phyloP scores from a whole-genome alignment of 2,888 invertebrate genomes.

The Hirtodrosophila histrioides region DNA sequence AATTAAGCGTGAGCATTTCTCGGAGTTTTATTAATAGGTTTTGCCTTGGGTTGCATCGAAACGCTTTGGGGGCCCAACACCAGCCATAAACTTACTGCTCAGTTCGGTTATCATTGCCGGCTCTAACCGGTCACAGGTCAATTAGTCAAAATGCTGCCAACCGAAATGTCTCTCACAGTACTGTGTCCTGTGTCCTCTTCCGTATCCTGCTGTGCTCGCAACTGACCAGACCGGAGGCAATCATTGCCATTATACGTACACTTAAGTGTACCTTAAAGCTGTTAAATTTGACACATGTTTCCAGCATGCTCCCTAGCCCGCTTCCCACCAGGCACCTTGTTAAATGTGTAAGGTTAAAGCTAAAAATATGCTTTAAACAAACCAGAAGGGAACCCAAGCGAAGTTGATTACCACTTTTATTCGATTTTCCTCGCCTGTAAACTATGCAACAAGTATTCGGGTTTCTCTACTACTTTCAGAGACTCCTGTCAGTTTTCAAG shows the following conservation, averaged over 20 bases:
- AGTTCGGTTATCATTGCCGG: slow-evolving; percentile 44
- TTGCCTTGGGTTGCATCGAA: slow-evolving; percentile 57
- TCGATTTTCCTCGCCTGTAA: slow-evolving; percentile 31
- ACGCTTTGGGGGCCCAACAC: slow-evolving; percentile 31
- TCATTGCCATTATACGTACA: slow-evolving; percentile 58
- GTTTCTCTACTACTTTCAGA: background rate
- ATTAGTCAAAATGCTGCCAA: slow-evolving; percentile 69
- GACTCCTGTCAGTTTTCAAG: slow-evolving; percentile 2
- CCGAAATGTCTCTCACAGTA: slow-evolving; percentile 29
- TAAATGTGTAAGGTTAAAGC: slow-evolving; percentile 62
- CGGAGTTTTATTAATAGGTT: slow-evolving; percentile 71
- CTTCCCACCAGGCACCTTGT: background rate
- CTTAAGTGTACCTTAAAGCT: slow-evolving; percentile 67
- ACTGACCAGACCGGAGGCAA: slow-evolving; percentile 41
- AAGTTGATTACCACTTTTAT: slow-evolving; percentile 35
- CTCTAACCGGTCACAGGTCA: slow-evolving; percentile 61
- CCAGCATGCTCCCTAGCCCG: background rate
- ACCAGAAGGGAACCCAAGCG: background rate
- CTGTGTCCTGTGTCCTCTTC: slow-evolving; percentile 19
- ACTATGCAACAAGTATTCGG: slow-evolving; percentile 48
- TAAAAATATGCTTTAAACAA: slow-evolving; percentile 50
- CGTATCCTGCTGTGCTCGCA: slow-evolving; percentile 40
- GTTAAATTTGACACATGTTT: slow-evolving; percentile 47
- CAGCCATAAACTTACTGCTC: slow-evolving; percentile 28
- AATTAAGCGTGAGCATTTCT: slow-evolving; percentile 75